phyloP scores from a whole-genome alignment of 2,797 vertebrate genomes.

The Diglossa cyanea region DNA sequence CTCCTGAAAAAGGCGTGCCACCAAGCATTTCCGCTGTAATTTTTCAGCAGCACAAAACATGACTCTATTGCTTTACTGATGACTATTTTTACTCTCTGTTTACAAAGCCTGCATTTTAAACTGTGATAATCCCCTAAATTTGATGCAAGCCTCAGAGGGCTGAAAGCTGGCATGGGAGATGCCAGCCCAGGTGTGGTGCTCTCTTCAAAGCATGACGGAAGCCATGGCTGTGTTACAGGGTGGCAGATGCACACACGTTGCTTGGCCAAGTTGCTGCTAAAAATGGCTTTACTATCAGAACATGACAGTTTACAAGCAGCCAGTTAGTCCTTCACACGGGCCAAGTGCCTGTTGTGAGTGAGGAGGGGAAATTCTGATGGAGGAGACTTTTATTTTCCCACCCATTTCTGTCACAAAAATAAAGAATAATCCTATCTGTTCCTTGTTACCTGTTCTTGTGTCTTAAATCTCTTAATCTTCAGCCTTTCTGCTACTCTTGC shows the following conservation, averaged over 20 bases:
- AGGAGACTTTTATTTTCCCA: neutral
- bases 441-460: neutral
- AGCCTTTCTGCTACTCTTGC: neutral
- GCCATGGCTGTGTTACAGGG: conserved; percentile 65
- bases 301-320: conserved; percentile 4
- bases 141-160: conserved; percentile 38
- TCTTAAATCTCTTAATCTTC: neutral
- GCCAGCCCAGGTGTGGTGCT: conserved; percentile 58
- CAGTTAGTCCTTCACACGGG: neutral
- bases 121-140: conserved; percentile 27
- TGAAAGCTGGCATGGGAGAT: conserved; percentile 31
- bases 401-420: neutral
- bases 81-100: conserved; percentile 11
- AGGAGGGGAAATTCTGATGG: neutral
- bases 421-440: neutral
- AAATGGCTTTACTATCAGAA: conserved; percentile 40
- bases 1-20: neutral
- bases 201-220: conserved; percentile 49
- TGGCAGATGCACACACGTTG: conserved; percentile 33
- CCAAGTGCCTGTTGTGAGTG: neutral
- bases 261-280: conserved; percentile 48
- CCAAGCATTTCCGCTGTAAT: neutral
- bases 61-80: neutral
- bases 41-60: conserved; percentile 7
- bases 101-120: conserved; percentile 45